Base-by-base conservation (phyloP, 2,888 invertebrate genomes). In the Agrochola circellaris region DNA sequence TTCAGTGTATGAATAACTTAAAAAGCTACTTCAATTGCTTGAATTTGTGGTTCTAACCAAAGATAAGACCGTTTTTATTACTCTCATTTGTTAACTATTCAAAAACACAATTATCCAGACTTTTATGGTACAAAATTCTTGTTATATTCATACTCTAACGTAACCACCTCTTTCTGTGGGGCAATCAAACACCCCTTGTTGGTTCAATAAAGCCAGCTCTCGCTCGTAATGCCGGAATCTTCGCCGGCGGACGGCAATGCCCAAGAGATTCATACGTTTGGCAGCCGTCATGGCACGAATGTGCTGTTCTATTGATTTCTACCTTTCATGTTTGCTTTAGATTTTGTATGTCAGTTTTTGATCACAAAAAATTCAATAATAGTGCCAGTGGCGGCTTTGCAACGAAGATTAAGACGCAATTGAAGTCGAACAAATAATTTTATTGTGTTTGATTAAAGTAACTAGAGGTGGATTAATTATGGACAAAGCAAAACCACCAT, bases 121-220 rank as follows among this genome's bases (percentile, higher is more conserved):
- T 66, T 38, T 20, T 20, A 15, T 1, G 23, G 11, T 34, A 26
- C 2, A 51, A 38, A 51, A 58, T 2, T 11, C n/a, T 56, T 56
- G 71, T 64, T 48, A 26, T 20, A 79, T 85, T 71, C 51, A 45
- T 79, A 82, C 84, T 73, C 34, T 0, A 30, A 58, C 23, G 26
- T 23, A 26, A 30, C 51, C 48, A 88, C 86, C 83, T 85, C 81
- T 87, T 87, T 86, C 70, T 71, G 67, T 34, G 58, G 60, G 66
- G 75, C 84, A 84, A 84, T 84, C 84, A 85, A 78, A 85, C 82
- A 79, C 75, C 82, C 81, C 82, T 84, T 85, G 84, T 84, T 85
- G 85, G 84, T 77, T 73, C 82, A 80, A 86, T 86, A 87, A 87
- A 86, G 82, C 82, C 45, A 26, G 69, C 56, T 69, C 64, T 71